A percentile compares a stretch with the other conserved stretches of the same genome.
phyloP scores from a whole-genome alignment of 2,888 invertebrate genomes.

The Pycnomerus fuliginosus region DNA sequence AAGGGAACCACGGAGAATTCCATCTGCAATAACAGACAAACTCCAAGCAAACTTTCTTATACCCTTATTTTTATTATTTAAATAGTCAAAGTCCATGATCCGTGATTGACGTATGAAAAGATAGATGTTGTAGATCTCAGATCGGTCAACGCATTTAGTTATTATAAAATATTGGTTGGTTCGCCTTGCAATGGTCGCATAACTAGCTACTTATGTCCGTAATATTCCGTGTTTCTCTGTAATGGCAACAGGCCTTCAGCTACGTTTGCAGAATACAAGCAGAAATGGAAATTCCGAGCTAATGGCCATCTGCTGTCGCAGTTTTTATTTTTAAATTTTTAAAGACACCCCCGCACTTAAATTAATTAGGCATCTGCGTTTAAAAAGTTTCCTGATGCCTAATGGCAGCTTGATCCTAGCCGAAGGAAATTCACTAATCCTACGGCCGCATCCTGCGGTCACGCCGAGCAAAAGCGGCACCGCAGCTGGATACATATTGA shows the following conservation, averaged over 20 bases:
- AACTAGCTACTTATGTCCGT: conserved; percentile 27
- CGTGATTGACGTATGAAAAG: conserved; percentile 36
- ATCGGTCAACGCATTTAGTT: conserved; percentile 32
- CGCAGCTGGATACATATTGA: conserved; percentile 28
- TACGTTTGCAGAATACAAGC: conserved; percentile 2
- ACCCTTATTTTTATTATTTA: no score
- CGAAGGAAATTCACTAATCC: conserved; percentile 27
- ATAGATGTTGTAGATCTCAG: conserved; percentile 27
- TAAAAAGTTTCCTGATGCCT: conserved; percentile 4
- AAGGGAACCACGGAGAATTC: no score
- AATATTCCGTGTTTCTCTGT: conserved; percentile 6
- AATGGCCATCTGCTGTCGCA: no score
- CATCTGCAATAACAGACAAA: no score
- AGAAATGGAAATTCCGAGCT: no score
- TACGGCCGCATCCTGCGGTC: conserved; percentile 31
- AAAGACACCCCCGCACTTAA: no score
- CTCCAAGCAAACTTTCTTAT: no score
- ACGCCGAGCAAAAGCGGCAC: conserved; percentile 21
- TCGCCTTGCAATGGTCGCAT: conserved; percentile 26
- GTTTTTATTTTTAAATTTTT: no score
- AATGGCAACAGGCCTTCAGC: background rate
- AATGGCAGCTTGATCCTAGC: conserved; percentile 5
- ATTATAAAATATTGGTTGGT: conserved; percentile 32
- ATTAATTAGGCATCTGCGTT: background rate
- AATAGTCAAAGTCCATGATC: no score